Evolutionary conservation across 1,140 invertebrate species (phyloP).

Genomic region (Maconellicoccus hirsutus): DNA sequence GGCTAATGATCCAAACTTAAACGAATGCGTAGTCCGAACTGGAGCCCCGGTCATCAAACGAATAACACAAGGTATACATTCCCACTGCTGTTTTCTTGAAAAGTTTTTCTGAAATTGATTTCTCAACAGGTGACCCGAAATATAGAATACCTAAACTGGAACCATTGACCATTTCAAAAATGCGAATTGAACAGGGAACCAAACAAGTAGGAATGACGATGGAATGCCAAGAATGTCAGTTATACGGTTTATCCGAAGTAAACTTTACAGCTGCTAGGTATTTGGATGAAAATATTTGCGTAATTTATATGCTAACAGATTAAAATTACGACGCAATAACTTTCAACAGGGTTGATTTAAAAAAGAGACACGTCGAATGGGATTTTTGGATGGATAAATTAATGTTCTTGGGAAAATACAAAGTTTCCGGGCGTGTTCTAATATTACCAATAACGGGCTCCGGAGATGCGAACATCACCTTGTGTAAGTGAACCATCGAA

Average conservation of each 20-base stretch:
- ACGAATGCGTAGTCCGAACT: conserved; percentile 37
- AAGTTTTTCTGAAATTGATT: no score
- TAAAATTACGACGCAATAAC: neutral
- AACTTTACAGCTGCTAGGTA: conserved; percentile 30
- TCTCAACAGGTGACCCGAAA: conserved; percentile 30
- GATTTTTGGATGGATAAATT: conserved; percentile 36
- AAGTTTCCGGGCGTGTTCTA: conserved; percentile 52
- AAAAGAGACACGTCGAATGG: conserved; percentile 30
- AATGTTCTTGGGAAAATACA: conserved; percentile 45
- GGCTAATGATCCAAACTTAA: conserved; percentile 38
- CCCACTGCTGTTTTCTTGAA: no score
- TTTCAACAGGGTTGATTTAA: conserved; percentile 29
- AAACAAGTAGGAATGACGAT: conserved; percentile 31
- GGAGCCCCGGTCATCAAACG: conserved; percentile 36
- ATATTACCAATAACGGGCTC: conserved; percentile 55
- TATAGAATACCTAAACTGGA: conserved; percentile 32
- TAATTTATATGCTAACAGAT: no score
- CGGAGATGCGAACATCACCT: conserved; percentile 53
- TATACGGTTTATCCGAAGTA: conserved; percentile 30
- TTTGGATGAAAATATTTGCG: no score
- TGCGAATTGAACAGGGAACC: conserved; percentile 31
- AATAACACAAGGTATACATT: conserved; percentile 36
- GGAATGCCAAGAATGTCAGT: conserved; percentile 27
- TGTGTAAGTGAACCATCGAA: conserved; percentile 45
- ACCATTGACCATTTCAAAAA: conserved; percentile 29